phyloP scores from a whole-genome alignment of 2,888 invertebrate species.

The Bruchidius siliquastri region DNA sequence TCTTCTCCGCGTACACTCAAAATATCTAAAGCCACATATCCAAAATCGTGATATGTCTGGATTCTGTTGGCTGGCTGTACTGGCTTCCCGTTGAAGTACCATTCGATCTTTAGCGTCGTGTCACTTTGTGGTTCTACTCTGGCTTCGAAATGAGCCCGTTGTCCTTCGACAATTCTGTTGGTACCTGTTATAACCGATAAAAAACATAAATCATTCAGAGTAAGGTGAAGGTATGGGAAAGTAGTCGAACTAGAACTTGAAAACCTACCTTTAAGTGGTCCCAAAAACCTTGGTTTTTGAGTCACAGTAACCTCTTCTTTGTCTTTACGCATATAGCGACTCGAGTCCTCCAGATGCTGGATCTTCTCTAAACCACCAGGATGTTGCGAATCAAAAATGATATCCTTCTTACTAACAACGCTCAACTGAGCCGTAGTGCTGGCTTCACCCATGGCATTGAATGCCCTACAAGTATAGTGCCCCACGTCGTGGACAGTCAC shows the following conservation, averaged over 20 bases:
- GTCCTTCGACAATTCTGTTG: constrained; percentile 89
- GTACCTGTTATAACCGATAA: constrained; percentile 50
- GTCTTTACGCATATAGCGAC: constrained; percentile 60
- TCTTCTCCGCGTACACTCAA: constrained; percentile 89
- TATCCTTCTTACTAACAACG: constrained; percentile 80
- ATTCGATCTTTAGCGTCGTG: constrained; percentile 87
- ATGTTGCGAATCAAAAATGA: constrained; percentile 85
- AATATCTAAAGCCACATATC: constrained; percentile 94
- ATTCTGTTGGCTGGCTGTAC: constrained; percentile 87
- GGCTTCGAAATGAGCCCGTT: constrained; percentile 91
- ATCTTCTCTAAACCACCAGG: constrained; percentile 89
- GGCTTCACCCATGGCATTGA: constrained; percentile 82
- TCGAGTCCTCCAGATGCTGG: constrained; percentile 81
- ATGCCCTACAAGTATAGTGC: constrained; percentile 82
- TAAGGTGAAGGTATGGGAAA: too few species aligned
- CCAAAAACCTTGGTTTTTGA: constrained; percentile 81
- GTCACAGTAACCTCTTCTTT: constrained; percentile 70
- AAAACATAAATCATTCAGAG: neutral
- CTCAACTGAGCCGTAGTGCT: constrained; percentile 75
- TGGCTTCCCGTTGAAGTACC: constrained; percentile 94
- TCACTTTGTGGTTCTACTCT: constrained; percentile 94
- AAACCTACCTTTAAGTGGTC: constrained; percentile 66
- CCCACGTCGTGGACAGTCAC: constrained; percentile 88
- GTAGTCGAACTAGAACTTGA: neutral
- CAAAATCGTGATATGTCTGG: constrained; percentile 93